Conservation (phyloP, 2,113 vertebrate species). For the Panurus biarmicus region DNA sequence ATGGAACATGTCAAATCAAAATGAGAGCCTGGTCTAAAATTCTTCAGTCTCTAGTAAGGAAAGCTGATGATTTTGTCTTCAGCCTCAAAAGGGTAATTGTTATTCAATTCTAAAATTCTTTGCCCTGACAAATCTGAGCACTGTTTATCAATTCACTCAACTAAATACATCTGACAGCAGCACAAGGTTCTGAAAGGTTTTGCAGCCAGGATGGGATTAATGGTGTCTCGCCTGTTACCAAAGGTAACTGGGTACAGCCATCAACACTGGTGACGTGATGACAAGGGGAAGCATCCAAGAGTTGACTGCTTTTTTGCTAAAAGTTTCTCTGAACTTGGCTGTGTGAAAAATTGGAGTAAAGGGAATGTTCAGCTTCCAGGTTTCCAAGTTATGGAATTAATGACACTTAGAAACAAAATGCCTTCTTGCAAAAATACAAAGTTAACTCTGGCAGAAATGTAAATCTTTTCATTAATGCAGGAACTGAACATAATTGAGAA, state of each 20-base stretch:
- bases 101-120: neutral
- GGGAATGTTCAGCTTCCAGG: neutral
- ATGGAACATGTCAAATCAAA: neutral
- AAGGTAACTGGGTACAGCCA: neutral
- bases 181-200: neutral
- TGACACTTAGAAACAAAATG: neutral
- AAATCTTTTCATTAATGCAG: neutral
- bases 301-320: neutral
- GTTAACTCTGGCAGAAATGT: neutral
- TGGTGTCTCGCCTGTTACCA: neutral
- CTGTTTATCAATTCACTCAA: neutral
- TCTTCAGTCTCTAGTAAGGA: neutral
- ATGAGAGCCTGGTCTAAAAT: neutral
- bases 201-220: neutral
- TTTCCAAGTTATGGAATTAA: conserved; percentile 32
- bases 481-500: neutral
- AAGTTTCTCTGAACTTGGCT: neutral
- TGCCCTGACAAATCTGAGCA: neutral
- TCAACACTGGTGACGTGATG: neutral
- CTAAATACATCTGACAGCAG: neutral
- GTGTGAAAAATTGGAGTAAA: neutral
- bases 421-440: neutral
- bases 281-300: neutral
- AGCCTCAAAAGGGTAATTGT: neutral
- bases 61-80: neutral